Conservation (phyloP, 2,797 vertebrate species). For the Rhinella marina region DNA sequence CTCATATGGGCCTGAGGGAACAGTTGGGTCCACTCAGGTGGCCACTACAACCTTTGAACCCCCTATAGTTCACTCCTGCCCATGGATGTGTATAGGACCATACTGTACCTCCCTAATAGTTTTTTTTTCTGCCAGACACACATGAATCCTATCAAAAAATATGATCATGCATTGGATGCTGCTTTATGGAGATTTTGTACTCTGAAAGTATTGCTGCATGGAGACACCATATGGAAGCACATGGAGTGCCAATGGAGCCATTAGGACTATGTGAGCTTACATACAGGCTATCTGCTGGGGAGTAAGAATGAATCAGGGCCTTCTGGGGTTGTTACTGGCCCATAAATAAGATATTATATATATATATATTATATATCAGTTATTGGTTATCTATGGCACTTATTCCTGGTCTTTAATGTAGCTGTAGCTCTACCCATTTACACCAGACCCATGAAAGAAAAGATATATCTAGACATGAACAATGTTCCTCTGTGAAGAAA, state of each 20-base stretch:
- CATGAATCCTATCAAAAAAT: too few species aligned
- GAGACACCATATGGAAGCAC: neutral
- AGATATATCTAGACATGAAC: slow-evolving; percentile 65
- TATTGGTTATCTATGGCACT: slow-evolving; percentile 95
- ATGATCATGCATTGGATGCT: too few species aligned
- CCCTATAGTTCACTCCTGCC: too few species aligned
- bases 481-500: slow-evolving; percentile 73
- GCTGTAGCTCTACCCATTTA: slow-evolving; percentile 75
- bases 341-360: slow-evolving; percentile 66
- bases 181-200: too few species aligned
- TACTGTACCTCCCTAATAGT: neutral
- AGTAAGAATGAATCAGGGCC: slow-evolving; percentile 59
- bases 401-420: slow-evolving; percentile 80
- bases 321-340: slow-evolving; percentile 69
- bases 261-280: too few species aligned
- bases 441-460: slow-evolving; percentile 65
- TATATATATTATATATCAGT: slow-evolving; percentile 86
- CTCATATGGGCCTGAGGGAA: too few species aligned
- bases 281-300: neutral
- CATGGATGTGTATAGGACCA: too few species aligned
- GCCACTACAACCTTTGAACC: too few species aligned
- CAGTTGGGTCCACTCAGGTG: too few species aligned
- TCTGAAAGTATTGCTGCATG: too few species aligned
- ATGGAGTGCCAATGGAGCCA: neutral
- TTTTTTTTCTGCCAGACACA: too few species aligned